Base-by-base conservation (phyloP, 2,113 vertebrate species). In the Porphyrio hochstetteri region DNA sequence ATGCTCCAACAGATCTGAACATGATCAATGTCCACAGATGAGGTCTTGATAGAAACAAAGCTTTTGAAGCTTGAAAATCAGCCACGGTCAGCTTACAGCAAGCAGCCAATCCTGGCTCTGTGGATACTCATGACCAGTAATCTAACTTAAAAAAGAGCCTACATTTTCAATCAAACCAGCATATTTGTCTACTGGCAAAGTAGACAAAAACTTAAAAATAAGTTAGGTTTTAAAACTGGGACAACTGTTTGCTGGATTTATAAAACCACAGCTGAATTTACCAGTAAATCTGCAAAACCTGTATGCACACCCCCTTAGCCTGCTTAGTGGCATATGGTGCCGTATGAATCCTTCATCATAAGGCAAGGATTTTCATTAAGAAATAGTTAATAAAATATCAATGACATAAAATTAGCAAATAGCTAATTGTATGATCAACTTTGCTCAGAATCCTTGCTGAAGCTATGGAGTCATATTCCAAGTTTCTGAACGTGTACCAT, bases 21-120 rank as follows among this genome's bases (percentile, higher is more conserved):
- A 71, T 36, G 56, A 92, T 85, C 92, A 65, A 55, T 69, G 40
- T 79, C 63, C 83, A 91, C 48, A 92, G 87, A 94, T 86, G 88
- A 70, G 27, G 17, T 78, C 75, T 78, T 77, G 64, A 80, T 10
- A 95, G 53, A 90, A 95, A 74, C 44, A 90, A 94, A 93, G 46
- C 46, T 85, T 95, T n/a, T 84, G 75, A 92, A 94, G 52, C 63
- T 88, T 89, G 70, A 95, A 95, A 95, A 92, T 60, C 85, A 88
- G 63, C 81, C 69, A 69, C 0, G 9, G 72, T 59, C 72, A 70
- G 28, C 78, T 86, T 56, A 84, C 10, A 70, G 85, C 60, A 91
- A 70, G 85, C 60, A 91, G 82, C 52, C 82, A 90, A 0, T 6
- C 24, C 82, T 90, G 68, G 65, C 33, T 83, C 79, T 79, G 55